phyloP scores from a whole-genome alignment of 2,888 invertebrate species.

The Drosophila neotestacea region DNA sequence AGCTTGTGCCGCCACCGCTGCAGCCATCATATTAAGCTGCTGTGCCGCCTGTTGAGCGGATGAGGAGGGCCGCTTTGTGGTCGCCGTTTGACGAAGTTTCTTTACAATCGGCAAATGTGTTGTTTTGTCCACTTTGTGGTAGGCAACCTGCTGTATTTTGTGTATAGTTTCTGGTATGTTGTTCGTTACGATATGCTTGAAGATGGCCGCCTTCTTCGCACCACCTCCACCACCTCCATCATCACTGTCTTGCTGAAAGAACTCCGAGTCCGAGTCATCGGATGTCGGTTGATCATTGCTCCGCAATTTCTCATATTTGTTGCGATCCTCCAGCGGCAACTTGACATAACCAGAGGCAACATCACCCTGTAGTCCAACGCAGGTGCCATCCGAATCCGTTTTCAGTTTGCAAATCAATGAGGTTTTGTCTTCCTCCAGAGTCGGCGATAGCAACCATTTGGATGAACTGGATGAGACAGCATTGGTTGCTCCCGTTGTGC shows the following conservation, averaged over 20 bases:
- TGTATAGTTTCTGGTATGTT: slow-evolving; percentile 87
- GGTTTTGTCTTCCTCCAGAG: slow-evolving; percentile 84
- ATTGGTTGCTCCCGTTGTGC: slow-evolving; percentile 27
- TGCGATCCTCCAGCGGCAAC: slow-evolving; percentile 89
- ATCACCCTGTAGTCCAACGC: slow-evolving; percentile 38
- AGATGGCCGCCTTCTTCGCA: slow-evolving; percentile 82
- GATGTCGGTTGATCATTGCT: slow-evolving; percentile 87
- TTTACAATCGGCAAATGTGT: slow-evolving; percentile 85
- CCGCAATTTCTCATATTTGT: slow-evolving; percentile 91
- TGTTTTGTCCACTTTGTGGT: slow-evolving; percentile 86
- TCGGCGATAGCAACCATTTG: slow-evolving; percentile 85
- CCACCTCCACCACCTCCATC: slow-evolving; percentile 52
- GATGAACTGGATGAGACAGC: slow-evolving; percentile 82
- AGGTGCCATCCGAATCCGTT: slow-evolving; percentile 79
- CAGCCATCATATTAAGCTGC: slow-evolving; percentile 76
- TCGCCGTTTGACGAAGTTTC: slow-evolving; percentile 85
- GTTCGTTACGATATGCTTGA: slow-evolving; percentile 85
- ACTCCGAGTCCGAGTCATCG: slow-evolving; percentile 86
- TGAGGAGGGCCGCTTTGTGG: slow-evolving; percentile 79
- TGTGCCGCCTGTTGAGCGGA: slow-evolving; percentile 82
- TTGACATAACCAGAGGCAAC: slow-evolving; percentile 86
- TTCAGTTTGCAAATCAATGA: slow-evolving; percentile 82
- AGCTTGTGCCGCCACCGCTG: slow-evolving; percentile 71
- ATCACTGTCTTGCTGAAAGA: slow-evolving; percentile 83
- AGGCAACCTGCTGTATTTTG: slow-evolving; percentile 86